Evolutionary conservation across 1,140 invertebrate species (phyloP).

Genomic region (Neodiprion lecontei): DNA sequence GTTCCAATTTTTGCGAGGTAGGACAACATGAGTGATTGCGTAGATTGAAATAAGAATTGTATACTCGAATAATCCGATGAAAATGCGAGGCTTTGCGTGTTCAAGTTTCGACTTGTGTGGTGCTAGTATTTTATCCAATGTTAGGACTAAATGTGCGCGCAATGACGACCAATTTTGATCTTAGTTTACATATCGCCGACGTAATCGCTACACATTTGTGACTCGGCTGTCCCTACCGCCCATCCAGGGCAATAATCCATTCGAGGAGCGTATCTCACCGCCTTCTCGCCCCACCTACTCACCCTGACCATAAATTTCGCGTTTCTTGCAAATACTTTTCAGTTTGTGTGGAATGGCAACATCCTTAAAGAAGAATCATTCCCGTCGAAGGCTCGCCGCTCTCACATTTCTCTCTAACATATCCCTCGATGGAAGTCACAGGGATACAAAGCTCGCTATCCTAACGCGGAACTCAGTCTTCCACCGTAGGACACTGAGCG

Average conservation of each 20-base stretch:
- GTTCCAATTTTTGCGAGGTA: too few species aligned
- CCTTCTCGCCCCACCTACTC: not conserved
- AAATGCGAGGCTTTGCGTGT: constrained; percentile 14
- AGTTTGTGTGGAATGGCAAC: constrained; percentile 59
- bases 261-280: not conserved
- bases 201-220: not conserved
- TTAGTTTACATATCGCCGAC: constrained; percentile 16
- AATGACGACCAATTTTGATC: constrained; percentile 37
- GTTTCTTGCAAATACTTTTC: not conserved
- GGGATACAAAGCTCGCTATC: constrained; percentile 79
- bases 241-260: constrained; percentile 14
- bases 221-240: constrained; percentile 8
- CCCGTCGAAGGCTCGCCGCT: constrained; percentile 82
- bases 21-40: too few species aligned
- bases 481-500: constrained; percentile 43
- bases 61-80: not conserved
- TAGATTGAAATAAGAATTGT: too few species aligned
- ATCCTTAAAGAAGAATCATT: constrained; percentile 65
- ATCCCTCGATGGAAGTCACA: constrained; percentile 89
- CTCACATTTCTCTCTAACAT: constrained; percentile 94
- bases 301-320: not conserved
- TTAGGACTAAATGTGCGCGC: constrained; percentile 33
- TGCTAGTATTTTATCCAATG: constrained; percentile 24
- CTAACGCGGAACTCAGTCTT: constrained; percentile 59
- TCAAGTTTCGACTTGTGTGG: not conserved